These are phyloP conservation scores for Dipodomys merriami DNA, from an alignment of 2,113 vertebrate genomes.

Conservation along the genomic window DNA sequence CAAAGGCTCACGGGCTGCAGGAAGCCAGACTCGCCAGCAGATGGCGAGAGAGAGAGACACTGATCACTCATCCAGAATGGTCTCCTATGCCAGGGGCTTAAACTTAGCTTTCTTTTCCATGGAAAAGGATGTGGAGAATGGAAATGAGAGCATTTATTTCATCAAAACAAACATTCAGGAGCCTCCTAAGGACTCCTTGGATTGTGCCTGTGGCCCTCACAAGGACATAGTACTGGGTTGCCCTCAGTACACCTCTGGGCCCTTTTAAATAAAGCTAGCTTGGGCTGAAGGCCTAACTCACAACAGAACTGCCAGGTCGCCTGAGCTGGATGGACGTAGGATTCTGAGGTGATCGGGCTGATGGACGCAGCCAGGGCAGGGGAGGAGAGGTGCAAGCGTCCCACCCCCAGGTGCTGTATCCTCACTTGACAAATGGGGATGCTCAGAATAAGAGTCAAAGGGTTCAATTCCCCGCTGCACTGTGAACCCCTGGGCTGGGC, in stretches of 20 bases:
- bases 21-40: background rate
- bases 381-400: too few species aligned
- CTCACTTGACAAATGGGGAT: background rate
- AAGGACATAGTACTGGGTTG: fast-evolving
- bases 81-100: fast-evolving
- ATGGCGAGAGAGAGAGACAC: background rate
- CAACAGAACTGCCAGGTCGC: background rate
- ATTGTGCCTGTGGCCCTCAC: fast-evolving
- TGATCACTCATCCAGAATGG: too few species aligned
- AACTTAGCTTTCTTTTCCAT: background rate
- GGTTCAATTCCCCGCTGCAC: too few species aligned
- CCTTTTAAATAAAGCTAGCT: background rate
- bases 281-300: too few species aligned
- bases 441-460: too few species aligned
- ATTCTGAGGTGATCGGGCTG: background rate
- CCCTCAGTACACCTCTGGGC: too few species aligned
- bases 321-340: background rate
- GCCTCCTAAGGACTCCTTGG: background rate
- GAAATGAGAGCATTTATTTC: background rate
- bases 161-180: background rate
- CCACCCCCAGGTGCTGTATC: fast-evolving
- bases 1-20: background rate
- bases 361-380: background rate
- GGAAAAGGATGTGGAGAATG: background rate
- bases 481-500: too few species aligned